Evolutionary conservation across 2,888 invertebrate species (phyloP).

Genomic region (Tyria jacobaeae): DNA sequence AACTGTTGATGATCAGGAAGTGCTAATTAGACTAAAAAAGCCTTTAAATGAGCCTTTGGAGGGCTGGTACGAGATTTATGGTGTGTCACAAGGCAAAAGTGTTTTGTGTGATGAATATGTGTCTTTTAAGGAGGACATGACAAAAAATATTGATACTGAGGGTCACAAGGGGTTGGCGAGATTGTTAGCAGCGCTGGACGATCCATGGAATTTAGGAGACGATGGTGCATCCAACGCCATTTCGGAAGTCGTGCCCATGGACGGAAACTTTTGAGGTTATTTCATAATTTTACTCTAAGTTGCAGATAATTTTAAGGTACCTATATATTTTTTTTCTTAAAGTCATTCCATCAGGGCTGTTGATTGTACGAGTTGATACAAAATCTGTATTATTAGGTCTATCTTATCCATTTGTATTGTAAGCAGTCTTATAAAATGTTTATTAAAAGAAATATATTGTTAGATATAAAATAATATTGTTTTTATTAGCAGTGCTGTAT

Average conservation of each 20-base stretch:
- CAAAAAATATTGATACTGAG: slow-evolving; percentile 76
- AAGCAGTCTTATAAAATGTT: too few relatives aligned
- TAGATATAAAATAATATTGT: neutral
- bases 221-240: slow-evolving; percentile 58
- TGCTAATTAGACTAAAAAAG: slow-evolving; percentile 71
- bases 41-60: slow-evolving; percentile 77
- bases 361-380: neutral
- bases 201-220: slow-evolving; percentile 82
- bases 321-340: too few relatives aligned
- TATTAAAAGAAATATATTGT: too few relatives aligned
- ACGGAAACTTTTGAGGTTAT: slow-evolving; percentile 46
- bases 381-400: too few relatives aligned
- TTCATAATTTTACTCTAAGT: neutral
- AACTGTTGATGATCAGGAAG: slow-evolving; percentile 81
- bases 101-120: slow-evolving; percentile 81
- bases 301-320: neutral
- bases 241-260: slow-evolving; percentile 72
- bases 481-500: neutral
- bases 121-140: slow-evolving; percentile 71
- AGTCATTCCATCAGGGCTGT: neutral
- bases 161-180: slow-evolving; percentile 78
- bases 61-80: slow-evolving; percentile 83
- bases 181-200: slow-evolving; percentile 75
- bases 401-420: too few relatives aligned
- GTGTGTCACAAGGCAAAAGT: slow-evolving; percentile 78